phyloP scores from a whole-genome alignment of 1,140 invertebrate genomes.

The Tyrophagus putrescentiae region DNA sequence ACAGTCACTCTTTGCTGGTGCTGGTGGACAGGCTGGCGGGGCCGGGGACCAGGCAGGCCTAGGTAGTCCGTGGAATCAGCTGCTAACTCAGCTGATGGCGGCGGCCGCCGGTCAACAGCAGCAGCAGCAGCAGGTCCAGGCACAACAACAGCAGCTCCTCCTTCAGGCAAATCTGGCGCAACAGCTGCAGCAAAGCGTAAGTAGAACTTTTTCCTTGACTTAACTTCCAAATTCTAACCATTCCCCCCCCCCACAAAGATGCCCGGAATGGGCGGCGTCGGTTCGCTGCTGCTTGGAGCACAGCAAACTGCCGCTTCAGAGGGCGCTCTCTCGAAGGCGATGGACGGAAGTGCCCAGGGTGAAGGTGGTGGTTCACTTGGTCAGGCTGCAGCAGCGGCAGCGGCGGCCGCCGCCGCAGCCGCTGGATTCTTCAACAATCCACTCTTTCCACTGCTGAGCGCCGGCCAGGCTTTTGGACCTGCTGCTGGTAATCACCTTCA shows the following conservation, averaged over 20 bases:
- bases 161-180: not conserved
- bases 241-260: no score
- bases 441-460: not conserved
- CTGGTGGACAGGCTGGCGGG: not conserved
- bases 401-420: constrained; percentile 2
- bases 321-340: no score
- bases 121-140: constrained; percentile 2
- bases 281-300: no score
- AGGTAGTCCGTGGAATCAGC: not conserved
- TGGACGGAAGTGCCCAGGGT: no score
- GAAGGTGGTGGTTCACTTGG: no score
- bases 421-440: not conserved
- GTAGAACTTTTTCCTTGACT: no score
- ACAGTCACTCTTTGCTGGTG: not conserved
- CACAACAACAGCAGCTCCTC: not conserved
- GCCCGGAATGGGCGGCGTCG: no score
- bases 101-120: not conserved
- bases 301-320: no score
- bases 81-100: not conserved
- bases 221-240: no score
- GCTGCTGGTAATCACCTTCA: no score
- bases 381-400: constrained; percentile 4
- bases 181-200: constrained; percentile 5
- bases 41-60: not conserved
- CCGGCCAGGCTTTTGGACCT: not conserved